phyloP scores from a whole-genome alignment of 2,888 invertebrate genomes.

The Cheilosia grossa region DNA sequence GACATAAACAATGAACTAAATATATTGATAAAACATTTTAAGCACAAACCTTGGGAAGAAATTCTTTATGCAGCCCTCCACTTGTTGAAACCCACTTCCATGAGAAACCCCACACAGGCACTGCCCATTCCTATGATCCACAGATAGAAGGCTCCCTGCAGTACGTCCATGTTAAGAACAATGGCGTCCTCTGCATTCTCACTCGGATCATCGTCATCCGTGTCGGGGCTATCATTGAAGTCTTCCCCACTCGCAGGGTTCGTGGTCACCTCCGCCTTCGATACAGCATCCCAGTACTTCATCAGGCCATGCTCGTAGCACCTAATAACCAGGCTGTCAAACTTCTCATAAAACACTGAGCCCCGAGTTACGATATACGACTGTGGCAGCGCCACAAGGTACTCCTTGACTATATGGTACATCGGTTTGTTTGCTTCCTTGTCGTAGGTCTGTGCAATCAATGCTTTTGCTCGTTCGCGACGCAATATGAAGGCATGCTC shows the following conservation, averaged over 20 bases:
- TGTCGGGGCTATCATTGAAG: conserved; percentile 33
- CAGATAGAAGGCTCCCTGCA: conserved; percentile 81
- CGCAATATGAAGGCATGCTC: conserved; percentile 78
- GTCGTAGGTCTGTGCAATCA: conserved; percentile 79
- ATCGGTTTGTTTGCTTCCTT: conserved; percentile 76
- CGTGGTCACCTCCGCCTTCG: conserved; percentile 47
- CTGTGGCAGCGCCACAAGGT: conserved; percentile 78
- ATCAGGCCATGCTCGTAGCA: conserved; percentile 79
- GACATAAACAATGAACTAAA: no score
- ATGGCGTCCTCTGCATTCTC: conserved; percentile 75
- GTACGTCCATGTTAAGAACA: conserved; percentile 78
- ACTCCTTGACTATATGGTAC: conserved; percentile 80
- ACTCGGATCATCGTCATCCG: conserved; percentile 75
- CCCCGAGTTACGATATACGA: conserved; percentile 78
- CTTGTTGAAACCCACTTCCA: conserved; percentile 31
- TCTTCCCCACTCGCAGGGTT: conserved; percentile 15
- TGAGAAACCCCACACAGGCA: conserved; percentile 76
- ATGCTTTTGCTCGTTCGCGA: conserved; percentile 78
- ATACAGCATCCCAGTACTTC: conserved; percentile 78
- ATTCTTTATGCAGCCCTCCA: neutral
- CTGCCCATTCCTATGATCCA: conserved; percentile 79
- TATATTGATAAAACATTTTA: no score
- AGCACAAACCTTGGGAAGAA: neutral
- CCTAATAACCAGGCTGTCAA: conserved; percentile 77
- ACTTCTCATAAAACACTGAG: conserved; percentile 79